Conservation (phyloP, 53 echinoderm and acorn worm genomes). For the Actinopyga echinites region DNA sequence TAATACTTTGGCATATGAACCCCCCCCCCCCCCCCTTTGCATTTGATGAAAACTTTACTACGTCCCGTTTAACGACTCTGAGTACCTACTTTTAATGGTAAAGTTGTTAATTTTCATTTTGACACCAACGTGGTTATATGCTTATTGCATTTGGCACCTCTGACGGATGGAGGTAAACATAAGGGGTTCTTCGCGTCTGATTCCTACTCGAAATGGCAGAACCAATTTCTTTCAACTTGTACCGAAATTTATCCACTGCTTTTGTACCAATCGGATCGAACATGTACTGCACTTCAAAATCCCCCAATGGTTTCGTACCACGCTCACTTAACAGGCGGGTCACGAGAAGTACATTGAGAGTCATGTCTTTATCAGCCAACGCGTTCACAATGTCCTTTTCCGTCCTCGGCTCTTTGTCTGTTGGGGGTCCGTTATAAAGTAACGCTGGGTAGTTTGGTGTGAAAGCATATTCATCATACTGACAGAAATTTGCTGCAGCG, state of each 20-base stretch:
- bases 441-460: slow-evolving; percentile 83
- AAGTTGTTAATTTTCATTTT: too few relatives aligned
- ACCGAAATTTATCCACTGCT: slow-evolving; percentile 64
- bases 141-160: slow-evolving; percentile 97
- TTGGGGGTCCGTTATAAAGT: slow-evolving; percentile 58
- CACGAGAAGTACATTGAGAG: slow-evolving; percentile 75
- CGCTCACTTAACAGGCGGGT: slow-evolving; percentile 89
- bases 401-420: slow-evolving; percentile 63
- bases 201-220: slow-evolving; percentile 67
- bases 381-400: slow-evolving; percentile 68
- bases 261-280: slow-evolving; percentile 61
- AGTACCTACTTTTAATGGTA: too few relatives aligned
- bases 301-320: slow-evolving; percentile 81
- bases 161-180: slow-evolving; percentile 75
- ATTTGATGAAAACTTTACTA: too few relatives aligned
- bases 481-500: slow-evolving; percentile 81
- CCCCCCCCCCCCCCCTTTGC: too few relatives aligned
- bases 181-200: slow-evolving; percentile 41
- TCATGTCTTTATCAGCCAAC: slow-evolving; percentile 73
- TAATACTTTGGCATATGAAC: too few relatives aligned
- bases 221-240: slow-evolving; percentile 51
- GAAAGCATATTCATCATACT: slow-evolving; percentile 91
- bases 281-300: slow-evolving; percentile 87
- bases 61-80: too few relatives aligned
- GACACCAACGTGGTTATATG: slow-evolving; percentile 55